Conservation (phyloP, 2,888 invertebrate genomes). For the Conomelus anceps region DNA sequence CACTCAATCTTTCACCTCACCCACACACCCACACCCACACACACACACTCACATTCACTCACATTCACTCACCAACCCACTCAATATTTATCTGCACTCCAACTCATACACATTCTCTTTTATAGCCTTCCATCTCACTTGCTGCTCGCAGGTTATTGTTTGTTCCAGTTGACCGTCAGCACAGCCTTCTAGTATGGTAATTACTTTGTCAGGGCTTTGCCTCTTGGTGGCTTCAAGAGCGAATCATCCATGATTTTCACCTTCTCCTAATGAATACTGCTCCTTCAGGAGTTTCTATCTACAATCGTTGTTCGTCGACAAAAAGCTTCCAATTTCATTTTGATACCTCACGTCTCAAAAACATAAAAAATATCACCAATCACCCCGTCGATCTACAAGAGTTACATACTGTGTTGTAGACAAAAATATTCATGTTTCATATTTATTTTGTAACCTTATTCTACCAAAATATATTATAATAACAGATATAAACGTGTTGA, state of each 20-base stretch:
- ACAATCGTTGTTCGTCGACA: too few relatives aligned
- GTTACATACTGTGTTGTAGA: too few relatives aligned
- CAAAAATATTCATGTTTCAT: too few relatives aligned
- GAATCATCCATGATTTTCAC: background rate
- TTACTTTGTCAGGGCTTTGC: background rate
- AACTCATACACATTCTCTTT: background rate
- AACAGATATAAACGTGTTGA: too few relatives aligned
- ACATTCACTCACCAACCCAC: background rate
- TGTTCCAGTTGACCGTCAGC: background rate
- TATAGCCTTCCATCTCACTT: background rate
- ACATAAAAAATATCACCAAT: too few relatives aligned
- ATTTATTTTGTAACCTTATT: too few relatives aligned
- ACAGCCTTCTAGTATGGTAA: background rate
- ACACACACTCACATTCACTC: background rate
- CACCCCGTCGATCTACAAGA: too few relatives aligned
- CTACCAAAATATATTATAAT: too few relatives aligned
- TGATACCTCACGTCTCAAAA: too few relatives aligned
- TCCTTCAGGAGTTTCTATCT: background rate
- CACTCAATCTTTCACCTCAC: background rate
- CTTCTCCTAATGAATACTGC: background rate
- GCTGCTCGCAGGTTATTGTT: background rate
- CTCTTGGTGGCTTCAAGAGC: background rate
- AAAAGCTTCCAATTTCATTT: too few relatives aligned
- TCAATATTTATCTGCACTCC: background rate
- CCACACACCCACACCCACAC: background rate